Evolutionary conservation across 1,140 invertebrate species (phyloP), one percentile per base, ranked within the genome.

Genomic region (Cydia pomonella): DNA sequence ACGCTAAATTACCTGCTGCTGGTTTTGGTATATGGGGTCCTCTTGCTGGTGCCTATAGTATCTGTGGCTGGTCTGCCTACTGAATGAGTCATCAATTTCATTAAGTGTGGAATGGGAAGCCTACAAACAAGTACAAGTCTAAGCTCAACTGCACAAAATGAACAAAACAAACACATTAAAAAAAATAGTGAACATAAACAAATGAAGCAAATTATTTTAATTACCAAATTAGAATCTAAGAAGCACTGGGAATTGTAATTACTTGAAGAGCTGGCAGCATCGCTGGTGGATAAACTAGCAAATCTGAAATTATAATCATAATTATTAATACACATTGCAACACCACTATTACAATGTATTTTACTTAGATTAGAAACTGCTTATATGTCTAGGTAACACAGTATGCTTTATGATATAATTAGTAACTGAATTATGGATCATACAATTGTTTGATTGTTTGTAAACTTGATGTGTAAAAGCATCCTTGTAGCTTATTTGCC

Each of bases 251-350:
- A 92, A 77, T 88, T 92, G 75, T 88, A 91, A 76, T 87, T 88
- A 73, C 84, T 91, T 74, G 87, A 85, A 76, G 86, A 85, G 78
- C 87, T 90, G 18, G 92, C 84, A 75, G 84, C 82, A 75, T 93
- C 87, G 84, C 93, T 94, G 50, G 96, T 93, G 18, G 95, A 95
- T 63, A 96, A 89, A 92, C 94, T 95, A n/a, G 95, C 95, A 94
- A 96, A 96, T 87, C 95, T 96, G 79, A 41, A 89, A 87, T 47
- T 81, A 77, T 82, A 53, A 18, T 12, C 73, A 72, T 50, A 69
- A 73, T 38, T 25, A 38, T 74, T n/a, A n/a, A 13, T n/a, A 23
- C 18, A 21, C 6, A 59, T 23, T 10, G n/a, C 12, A 50, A n/a
- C 47, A 50, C 47, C 13, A n/a, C 12, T 23, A 12, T 23, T 23